Evolutionary conservation across 2,113 vertebrate species (phyloP).

Genomic region (Hypanus sabinus): DNA sequence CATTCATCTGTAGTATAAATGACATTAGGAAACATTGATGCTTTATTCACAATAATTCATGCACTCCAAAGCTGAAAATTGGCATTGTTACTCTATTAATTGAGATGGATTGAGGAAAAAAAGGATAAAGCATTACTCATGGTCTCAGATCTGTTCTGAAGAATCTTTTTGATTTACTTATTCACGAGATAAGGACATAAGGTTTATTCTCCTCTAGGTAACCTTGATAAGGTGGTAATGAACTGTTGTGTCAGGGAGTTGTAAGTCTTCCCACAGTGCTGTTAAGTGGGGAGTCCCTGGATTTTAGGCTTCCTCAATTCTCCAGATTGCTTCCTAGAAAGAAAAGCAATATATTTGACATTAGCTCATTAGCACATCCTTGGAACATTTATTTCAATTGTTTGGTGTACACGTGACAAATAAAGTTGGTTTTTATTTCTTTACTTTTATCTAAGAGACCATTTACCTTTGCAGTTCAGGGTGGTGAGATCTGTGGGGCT

Average conservation of each 20-base stretch:
- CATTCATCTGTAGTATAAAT: not conserved
- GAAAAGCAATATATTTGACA: not conserved
- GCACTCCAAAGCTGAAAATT: not conserved
- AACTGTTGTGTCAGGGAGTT: not conserved
- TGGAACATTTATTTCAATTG: too few species aligned
- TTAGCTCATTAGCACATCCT: too few species aligned
- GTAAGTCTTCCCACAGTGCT: not conserved
- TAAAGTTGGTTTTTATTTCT: too few species aligned
- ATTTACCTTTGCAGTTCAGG: too few species aligned
- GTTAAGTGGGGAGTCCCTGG: not conserved
- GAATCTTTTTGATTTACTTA: not conserved
- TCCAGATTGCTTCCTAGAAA: too few species aligned
- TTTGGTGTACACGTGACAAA: too few species aligned
- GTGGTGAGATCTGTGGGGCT: too few species aligned
- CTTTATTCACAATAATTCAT: not conserved
- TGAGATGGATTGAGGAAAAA: not conserved
- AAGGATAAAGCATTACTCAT: not conserved
- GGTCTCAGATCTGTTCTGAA: not conserved
- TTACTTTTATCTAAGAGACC: too few species aligned
- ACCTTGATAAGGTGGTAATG: not conserved
- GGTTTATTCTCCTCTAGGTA: not conserved
- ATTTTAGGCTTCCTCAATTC: not conserved
- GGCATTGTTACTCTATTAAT: not conserved
- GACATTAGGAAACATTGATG: not conserved
- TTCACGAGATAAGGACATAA: not conserved